Percentiles rank a stretch among this genome's conserved stretches.
Evolutionary conservation across 2,888 invertebrate genomes (phyloP).

Genomic region (Altica lythri): DNA sequence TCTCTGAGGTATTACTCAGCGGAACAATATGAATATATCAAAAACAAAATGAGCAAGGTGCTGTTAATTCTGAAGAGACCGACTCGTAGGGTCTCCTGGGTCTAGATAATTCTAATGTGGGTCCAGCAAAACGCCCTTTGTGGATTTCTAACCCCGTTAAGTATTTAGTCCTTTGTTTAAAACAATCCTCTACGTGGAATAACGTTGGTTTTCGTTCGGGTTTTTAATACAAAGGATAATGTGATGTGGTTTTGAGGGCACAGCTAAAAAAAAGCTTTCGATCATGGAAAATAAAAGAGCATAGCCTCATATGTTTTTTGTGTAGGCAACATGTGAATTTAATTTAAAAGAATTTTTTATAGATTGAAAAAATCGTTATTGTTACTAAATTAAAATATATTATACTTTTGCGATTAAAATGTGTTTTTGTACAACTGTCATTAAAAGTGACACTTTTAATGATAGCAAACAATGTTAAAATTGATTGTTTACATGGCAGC

Average conservation of each 20-base stretch:
- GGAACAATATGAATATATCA: conserved; percentile 17
- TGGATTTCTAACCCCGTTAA: conserved; percentile 21
- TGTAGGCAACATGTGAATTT: no score
- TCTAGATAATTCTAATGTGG: conserved; percentile 24
- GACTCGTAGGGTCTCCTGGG: conserved; percentile 13
- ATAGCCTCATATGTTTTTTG: no score
- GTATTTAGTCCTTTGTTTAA: conserved; percentile 25
- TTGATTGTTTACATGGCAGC: no score
- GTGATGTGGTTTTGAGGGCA: neutral
- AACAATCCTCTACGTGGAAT: conserved; percentile 13
- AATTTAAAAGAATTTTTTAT: no score
- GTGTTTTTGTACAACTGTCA: no score
- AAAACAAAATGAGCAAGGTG: conserved; percentile 14
- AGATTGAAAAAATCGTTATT: no score
- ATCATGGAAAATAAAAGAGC: no score
- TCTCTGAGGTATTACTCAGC: neutral
- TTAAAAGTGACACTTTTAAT: no score
- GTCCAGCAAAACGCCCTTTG: conserved; percentile 20
- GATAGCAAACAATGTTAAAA: no score
- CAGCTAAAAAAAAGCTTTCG: no score
- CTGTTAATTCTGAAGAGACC: conserved; percentile 14
- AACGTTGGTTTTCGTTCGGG: conserved; percentile 7
- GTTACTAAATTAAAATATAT: no score
- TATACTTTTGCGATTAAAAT: no score
- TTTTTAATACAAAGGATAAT: conserved; percentile 4